These are phyloP conservation scores for Sylvilagus floridanus DNA, from an alignment of 2,797 vertebrate genomes.

Conservation along the genomic window DNA sequence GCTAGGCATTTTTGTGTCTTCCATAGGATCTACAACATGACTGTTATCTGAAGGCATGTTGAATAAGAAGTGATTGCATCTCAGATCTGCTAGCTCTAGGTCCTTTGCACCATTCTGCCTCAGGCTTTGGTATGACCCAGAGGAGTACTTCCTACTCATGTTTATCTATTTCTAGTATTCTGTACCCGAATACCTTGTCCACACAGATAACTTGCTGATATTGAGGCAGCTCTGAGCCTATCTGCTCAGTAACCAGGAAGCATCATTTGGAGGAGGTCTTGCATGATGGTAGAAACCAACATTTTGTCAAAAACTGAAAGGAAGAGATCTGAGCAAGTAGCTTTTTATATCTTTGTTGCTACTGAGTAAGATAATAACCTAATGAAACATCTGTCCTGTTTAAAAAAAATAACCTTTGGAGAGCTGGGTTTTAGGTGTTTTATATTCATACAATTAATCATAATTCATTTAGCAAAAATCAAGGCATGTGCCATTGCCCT, in stretches of 20 bases:
- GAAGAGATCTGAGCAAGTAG: not conserved
- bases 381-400: constrained; percentile 1
- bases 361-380: not conserved
- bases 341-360: constrained; percentile 14
- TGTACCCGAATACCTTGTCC: not conserved
- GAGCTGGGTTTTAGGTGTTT: not conserved
- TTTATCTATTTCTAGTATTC: not conserved
- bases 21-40: not conserved
- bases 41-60: not conserved
- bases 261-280: not conserved
- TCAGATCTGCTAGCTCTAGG: not conserved
- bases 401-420: not conserved
- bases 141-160: not conserved
- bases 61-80: not conserved
- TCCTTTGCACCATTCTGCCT: not conserved
- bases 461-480: constrained; percentile 41
- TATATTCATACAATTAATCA: constrained; percentile 9
- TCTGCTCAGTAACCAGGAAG: not conserved
- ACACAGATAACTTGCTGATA: not conserved
- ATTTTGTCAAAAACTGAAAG: constrained; percentile 6
- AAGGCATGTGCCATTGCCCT: constrained; percentile 39
- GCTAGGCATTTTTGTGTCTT: constrained; percentile 32
- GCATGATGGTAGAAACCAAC: not conserved
- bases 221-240: not conserved
- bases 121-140: not conserved